Base-by-base conservation (phyloP, 2,113 vertebrate species). In the Rhea pennata region DNA sequence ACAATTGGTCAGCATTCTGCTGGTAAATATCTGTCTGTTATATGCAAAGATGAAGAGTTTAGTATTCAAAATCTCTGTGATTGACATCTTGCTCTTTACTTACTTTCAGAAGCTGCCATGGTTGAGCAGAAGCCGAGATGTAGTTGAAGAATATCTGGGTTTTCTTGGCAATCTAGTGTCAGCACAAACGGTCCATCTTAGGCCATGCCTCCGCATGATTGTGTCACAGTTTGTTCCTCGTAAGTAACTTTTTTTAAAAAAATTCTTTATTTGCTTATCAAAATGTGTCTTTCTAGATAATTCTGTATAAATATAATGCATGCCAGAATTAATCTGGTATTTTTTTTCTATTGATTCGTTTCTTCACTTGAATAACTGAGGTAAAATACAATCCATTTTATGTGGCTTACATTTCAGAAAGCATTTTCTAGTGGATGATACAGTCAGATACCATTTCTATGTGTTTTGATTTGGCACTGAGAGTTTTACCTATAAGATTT, bases 161-260 rank as follows among this genome's bases (percentile, higher is more conserved):
- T 99, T 99, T 90, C 98, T 99, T 61, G 97, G 98, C 46, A 99
- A 99, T 91, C 98, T 99, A 23, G 99, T 99, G 15, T 99, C 99
- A 7, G 99, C 99, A 6, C 99, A 99, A 97, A 99, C 99, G 0
- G 98, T 99, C 40, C 99, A 99, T 81, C 98, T 99, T 33, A 97
- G 99, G 73, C 96, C 99, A 0, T 99, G 99, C 92, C 98, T 99
- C 17, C 98, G 96, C 64, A 99, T 99, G 98, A 98, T 99, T 22
- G 96, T 98, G 44, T 98, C 98, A 6, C 98, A 99, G 80, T 99
- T 99, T 87, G 98, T 98, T 10, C 99, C 99, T 58, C 98, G 99
- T 99, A 96, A 95, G 98, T 97, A 46, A 14, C 54, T 72, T 56
- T 64, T 74, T 70, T 74, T 75, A 23, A 19, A 95, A 53, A 53